phyloP scores from a whole-genome alignment of 2,113 vertebrate species.

The Podilymbus podiceps region DNA sequence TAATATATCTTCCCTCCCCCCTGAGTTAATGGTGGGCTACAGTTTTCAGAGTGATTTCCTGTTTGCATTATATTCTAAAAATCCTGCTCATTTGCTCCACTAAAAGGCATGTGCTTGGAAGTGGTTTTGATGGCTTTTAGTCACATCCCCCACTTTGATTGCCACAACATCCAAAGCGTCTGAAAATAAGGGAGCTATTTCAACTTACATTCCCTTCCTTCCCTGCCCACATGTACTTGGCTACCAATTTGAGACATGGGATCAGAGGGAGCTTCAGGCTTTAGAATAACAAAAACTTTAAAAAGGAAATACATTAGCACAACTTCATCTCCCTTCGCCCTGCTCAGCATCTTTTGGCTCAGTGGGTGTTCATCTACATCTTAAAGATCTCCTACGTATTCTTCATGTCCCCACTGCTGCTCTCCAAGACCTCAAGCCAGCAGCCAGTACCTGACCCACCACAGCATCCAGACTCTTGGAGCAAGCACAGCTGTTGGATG shows the following conservation, averaged over 20 bases:
- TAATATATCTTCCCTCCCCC: not conserved
- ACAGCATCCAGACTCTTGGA: not conserved
- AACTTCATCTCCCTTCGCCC: not conserved
- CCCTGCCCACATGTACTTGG: constrained; percentile 40
- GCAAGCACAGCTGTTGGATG: not conserved
- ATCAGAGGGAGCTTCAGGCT: constrained; percentile 2
- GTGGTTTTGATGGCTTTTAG: constrained; percentile 55
- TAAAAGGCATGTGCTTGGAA: constrained; percentile 51
- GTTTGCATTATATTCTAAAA: constrained; percentile 36
- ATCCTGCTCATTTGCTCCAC: not conserved
- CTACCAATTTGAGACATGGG: constrained; percentile 4
- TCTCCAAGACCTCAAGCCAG: not conserved
- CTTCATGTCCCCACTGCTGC: not conserved
- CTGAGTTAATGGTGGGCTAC: not conserved
- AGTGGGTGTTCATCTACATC: not conserved
- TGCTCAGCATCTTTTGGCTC: not conserved
- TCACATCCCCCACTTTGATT: constrained; percentile 18
- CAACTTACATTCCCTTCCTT: constrained; percentile 32
- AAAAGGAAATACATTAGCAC: not conserved
- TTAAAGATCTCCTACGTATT: not conserved
- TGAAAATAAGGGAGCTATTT: constrained; percentile 54
- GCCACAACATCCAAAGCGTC: not conserved
- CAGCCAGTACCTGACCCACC: not conserved
- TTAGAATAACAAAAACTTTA: constrained; percentile 8
- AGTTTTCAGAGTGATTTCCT: constrained; percentile 44